Evolutionary conservation across 2,113 vertebrate genomes (phyloP).

Genomic region (Neofelis nebulosa): DNA sequence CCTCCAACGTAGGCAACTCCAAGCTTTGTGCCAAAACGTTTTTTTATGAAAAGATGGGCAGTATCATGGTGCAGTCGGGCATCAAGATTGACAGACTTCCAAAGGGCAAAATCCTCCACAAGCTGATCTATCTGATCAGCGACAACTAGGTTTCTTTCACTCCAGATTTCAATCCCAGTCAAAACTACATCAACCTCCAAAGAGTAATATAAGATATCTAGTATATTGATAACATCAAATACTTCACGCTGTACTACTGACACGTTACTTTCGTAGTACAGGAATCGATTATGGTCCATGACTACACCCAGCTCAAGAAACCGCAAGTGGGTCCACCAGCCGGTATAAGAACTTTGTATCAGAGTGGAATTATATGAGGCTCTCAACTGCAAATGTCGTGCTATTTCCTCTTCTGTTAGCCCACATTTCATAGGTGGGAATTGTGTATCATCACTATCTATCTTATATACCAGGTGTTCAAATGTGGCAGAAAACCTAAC

Average conservation of each 20-base stretch:
- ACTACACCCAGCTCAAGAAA: slow-evolving; percentile 70
- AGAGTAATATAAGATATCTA: slow-evolving; percentile 63
- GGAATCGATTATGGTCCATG: slow-evolving; percentile 39
- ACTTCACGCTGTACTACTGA: slow-evolving; percentile 58
- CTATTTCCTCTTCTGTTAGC: slow-evolving; percentile 45
- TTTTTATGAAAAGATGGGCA: slow-evolving; percentile 73
- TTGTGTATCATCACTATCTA: slow-evolving; percentile 14
- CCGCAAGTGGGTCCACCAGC: slow-evolving; percentile 14
- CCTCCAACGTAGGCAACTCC: slow-evolving; percentile 59
- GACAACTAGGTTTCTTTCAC: slow-evolving; percentile 25
- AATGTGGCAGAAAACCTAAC: slow-evolving; percentile 53
- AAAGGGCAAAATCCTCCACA: slow-evolving; percentile 54
- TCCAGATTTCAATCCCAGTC: slow-evolving; percentile 70
- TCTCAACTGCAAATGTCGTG: background rate
- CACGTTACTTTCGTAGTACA: slow-evolving; percentile 60
- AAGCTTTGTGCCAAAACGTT: slow-evolving; percentile 36
- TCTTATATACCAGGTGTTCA: slow-evolving; percentile 67
- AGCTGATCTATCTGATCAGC: slow-evolving; percentile 36
- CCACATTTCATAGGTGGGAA: slow-evolving; percentile 42
- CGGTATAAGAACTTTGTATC: background rate
- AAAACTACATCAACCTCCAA: slow-evolving; percentile 54
- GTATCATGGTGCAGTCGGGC: slow-evolving; percentile 54
- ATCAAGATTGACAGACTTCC: slow-evolving; percentile 57
- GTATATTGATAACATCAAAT: slow-evolving; percentile 59
- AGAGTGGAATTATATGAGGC: background rate